phyloP scores from a whole-genome alignment of 2,113 vertebrate species.

The Coregonus clupeaformis region DNA sequence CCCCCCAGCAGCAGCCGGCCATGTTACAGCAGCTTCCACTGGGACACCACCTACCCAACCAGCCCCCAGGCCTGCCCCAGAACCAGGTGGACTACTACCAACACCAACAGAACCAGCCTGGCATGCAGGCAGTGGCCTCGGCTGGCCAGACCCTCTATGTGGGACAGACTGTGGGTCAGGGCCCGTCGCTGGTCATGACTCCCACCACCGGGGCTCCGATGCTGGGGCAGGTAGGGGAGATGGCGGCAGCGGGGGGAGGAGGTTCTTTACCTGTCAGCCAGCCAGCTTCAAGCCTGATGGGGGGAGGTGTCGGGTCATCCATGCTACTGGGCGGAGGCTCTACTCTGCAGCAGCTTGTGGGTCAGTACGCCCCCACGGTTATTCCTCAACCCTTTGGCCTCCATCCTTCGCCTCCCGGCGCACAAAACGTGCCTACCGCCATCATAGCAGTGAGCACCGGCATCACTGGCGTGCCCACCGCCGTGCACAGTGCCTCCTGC shows the following conservation, averaged over 20 bases:
- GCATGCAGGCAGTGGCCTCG: background rate
- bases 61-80: background rate
- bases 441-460: background rate
- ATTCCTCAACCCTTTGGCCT: background rate
- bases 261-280: slow-evolving; percentile 1
- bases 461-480: background rate
- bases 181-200: background rate
- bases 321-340: background rate
- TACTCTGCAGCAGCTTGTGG: background rate
- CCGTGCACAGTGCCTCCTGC: background rate
- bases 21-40: background rate
- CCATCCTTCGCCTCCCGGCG: background rate
- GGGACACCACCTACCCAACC: background rate
- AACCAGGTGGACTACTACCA: slow-evolving; percentile 7
- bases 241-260: background rate
- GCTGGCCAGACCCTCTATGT: background rate
- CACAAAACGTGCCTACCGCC: background rate
- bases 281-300: background rate
- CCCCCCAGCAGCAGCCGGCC: slow-evolving; percentile 53
- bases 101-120: slow-evolving; percentile 3
- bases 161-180: slow-evolving; percentile 4
- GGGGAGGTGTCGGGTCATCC: background rate
- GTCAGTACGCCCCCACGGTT: background rate
- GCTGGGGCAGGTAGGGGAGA: slow-evolving; percentile 1
- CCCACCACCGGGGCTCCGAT: background rate